Percentiles rank a stretch among this genome's conserved stretches.
Conservation (phyloP, 2,113 vertebrate genomes). For the Naja naja region DNA sequence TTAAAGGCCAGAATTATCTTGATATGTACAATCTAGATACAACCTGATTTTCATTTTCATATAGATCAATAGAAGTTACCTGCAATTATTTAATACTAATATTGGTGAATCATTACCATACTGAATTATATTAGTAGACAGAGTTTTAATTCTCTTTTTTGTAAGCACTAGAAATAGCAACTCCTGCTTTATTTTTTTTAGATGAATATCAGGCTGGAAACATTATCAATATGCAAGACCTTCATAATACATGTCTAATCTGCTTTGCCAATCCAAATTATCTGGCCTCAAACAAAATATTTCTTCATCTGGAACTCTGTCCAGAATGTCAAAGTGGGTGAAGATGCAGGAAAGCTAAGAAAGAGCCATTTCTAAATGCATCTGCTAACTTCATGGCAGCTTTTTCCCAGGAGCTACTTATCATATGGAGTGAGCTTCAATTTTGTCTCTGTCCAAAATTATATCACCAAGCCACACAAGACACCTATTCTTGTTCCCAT, state of each 20-base stretch:
- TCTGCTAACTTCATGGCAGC: neutral
- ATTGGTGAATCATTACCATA: neutral
- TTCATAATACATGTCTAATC: no score
- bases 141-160: neutral
- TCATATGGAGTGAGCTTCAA: neutral
- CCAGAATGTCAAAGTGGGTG: no score
- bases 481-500: neutral
- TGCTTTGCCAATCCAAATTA: no score
- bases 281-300: no score
- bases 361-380: no score
- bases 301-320: no score
- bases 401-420: neutral
- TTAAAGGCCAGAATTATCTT: neutral
- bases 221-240: neutral
- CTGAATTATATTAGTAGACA: neutral
- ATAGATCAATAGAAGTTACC: neutral
- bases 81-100: neutral
- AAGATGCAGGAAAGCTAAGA: no score
- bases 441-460: neutral
- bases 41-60: neutral
- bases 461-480: neutral
- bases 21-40: neutral
- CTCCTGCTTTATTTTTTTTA: neutral
- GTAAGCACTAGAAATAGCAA: neutral
- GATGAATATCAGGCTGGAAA: neutral